Evolutionary conservation across 2,888 invertebrate species (phyloP).

Genomic region (Marronus borbonicus): DNA sequence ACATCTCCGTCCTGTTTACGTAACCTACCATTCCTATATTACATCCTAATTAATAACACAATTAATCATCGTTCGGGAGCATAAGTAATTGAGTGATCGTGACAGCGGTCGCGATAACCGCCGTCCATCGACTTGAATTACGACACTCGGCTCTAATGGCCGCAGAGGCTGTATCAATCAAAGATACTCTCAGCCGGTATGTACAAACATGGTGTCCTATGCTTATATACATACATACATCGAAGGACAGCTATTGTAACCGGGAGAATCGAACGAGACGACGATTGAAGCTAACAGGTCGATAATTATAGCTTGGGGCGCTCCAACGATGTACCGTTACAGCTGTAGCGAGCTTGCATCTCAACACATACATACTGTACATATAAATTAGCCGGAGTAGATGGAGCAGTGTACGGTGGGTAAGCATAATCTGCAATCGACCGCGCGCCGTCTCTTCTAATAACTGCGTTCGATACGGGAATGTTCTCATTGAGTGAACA

Average conservation of each 20-base stretch:
- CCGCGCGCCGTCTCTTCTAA: background rate
- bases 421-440: background rate
- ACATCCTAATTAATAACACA: constrained; percentile 13
- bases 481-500: background rate
- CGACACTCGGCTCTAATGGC: background rate
- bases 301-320: constrained; percentile 7
- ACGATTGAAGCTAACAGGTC: background rate
- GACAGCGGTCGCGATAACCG: background rate
- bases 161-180: constrained; percentile 10
- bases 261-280: background rate
- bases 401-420: background rate
- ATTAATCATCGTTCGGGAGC: background rate
- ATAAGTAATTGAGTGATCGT: constrained; percentile 21
- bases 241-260: background rate
- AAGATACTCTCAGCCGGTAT: background rate
- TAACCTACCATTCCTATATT: background rate
- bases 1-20: background rate
- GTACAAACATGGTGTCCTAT: background rate
- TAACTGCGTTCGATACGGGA: background rate
- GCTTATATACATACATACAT: background rate
- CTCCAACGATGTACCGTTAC: too few relatives aligned
- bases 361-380: background rate
- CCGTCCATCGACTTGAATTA: background rate
- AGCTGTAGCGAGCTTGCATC: background rate
- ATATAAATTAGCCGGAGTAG: background rate